These are phyloP conservation scores for Tetragonula carbonaria DNA, from an alignment of 2,888 invertebrate species.

Conservation along the genomic window DNA sequence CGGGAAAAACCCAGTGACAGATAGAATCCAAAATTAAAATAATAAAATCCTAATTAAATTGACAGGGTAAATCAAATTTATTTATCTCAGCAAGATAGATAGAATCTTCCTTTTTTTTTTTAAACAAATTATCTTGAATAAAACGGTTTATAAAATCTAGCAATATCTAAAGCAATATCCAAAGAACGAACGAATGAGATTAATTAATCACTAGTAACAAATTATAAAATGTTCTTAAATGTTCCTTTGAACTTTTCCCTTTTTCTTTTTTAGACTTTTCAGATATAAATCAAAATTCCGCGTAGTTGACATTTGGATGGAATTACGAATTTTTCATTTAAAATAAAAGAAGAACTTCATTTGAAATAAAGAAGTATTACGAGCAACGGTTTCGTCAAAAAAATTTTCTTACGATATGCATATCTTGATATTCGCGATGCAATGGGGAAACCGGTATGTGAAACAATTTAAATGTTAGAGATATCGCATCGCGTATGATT, in stretches of 20 bases:
- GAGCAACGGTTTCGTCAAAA: slow-evolving; percentile 19
- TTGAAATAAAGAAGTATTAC: slow-evolving; percentile 23
- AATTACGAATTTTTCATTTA: not conserved
- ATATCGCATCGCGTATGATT: not conserved
- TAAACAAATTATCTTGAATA: not conserved
- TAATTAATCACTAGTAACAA: too few relatives aligned
- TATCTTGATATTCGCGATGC: slow-evolving; percentile 18
- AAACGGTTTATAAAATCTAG: too few relatives aligned
- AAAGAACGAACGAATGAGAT: too few relatives aligned
- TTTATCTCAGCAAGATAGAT: not conserved
- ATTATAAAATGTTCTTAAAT: not conserved
- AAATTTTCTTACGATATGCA: slow-evolving; percentile 8
- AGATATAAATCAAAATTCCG: not conserved
- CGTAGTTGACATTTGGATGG: not conserved
- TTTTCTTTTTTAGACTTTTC: not conserved
- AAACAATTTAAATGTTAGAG: not conserved
- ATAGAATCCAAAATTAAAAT: too few relatives aligned
- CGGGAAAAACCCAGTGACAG: not conserved
- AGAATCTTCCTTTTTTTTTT: not conserved
- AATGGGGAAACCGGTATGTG: not conserved
- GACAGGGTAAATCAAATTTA: too few relatives aligned
- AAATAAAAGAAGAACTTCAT: slow-evolving; percentile 1
- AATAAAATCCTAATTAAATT: too few relatives aligned
- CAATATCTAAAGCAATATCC: too few relatives aligned
- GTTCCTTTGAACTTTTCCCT: not conserved